These are phyloP conservation scores for Plusia festucae DNA, from an alignment of 2,888 invertebrate genomes.

Conservation along the genomic window DNA sequence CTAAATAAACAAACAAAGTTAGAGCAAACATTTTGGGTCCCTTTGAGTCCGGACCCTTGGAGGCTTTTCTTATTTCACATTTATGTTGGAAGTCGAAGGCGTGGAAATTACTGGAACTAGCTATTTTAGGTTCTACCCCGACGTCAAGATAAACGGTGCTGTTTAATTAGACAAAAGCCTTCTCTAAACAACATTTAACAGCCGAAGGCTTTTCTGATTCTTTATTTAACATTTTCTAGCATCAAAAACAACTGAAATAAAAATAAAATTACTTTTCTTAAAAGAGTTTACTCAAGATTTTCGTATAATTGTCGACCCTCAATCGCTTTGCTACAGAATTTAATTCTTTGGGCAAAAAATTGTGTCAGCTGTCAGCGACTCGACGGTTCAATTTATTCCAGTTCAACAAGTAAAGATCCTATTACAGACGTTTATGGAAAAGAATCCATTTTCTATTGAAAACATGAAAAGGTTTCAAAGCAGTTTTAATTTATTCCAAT, in stretches of 20 bases:
- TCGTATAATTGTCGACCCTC: background rate
- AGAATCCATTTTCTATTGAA: constrained; percentile 31
- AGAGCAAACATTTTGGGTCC: constrained; percentile 54
- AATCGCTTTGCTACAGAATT: background rate
- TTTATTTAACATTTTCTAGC: constrained; percentile 1
- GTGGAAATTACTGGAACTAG: constrained; percentile 28
- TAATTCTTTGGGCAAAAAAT: background rate
- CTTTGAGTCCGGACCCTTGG: constrained; percentile 48
- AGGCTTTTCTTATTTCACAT: constrained; percentile 46
- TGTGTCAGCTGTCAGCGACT: constrained; percentile 13
- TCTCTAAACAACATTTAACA: constrained; percentile 12
- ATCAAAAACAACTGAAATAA: background rate
- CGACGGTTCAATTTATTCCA: constrained; percentile 11
- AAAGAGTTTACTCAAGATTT: background rate
- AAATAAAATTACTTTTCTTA: background rate
- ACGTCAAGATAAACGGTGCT: constrained; percentile 16
- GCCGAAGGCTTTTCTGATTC: background rate
- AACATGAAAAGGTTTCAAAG: constrained; percentile 29
- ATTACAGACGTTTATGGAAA: constrained; percentile 22
- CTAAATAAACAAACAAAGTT: constrained; percentile 57
- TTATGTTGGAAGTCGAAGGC: constrained; percentile 16
- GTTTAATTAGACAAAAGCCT: constrained; percentile 40
- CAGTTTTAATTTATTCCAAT: constrained; percentile 32
- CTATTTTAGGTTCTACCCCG: constrained; percentile 10
- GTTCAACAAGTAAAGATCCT: constrained; percentile 25